Conservation (phyloP, 2,888 invertebrate species). For the Phortica okadai region DNA sequence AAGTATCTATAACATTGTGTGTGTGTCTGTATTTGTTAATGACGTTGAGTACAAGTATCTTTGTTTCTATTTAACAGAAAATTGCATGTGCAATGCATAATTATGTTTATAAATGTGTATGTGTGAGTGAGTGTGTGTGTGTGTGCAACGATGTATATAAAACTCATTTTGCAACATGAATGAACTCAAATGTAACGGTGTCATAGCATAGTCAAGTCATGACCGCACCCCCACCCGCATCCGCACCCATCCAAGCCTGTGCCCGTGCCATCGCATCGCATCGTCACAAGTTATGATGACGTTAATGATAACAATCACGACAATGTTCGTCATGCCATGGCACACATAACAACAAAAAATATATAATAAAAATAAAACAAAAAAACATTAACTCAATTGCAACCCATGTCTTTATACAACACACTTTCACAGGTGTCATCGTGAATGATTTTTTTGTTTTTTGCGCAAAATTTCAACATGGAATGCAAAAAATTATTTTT, state of each 20-base stretch:
- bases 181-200: conserved; percentile 30
- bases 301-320: conserved; percentile 29
- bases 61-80: conserved; percentile 4
- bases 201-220: conserved; percentile 14
- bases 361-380: neutral
- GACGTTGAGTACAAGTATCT: conserved; percentile 5
- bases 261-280: neutral
- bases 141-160: conserved; percentile 26
- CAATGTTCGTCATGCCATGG: neutral
- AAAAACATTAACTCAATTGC: neutral
- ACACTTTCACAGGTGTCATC: no score
- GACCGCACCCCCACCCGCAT: neutral
- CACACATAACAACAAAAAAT: neutral
- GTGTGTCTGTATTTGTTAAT: neutral
- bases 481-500: no score
- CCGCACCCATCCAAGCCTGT: no score
- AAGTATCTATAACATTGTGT: neutral
- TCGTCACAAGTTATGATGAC: conserved; percentile 19
- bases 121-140: conserved; percentile 5
- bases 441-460: no score
- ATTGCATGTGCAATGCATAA: conserved; percentile 24
- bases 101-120: conserved; percentile 5
- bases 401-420: no score
- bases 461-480: no score
- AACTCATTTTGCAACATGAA: conserved; percentile 25